These are phyloP conservation scores for Eurois occulta DNA, from an alignment of 2,888 invertebrate species.

Conservation along the genomic window DNA sequence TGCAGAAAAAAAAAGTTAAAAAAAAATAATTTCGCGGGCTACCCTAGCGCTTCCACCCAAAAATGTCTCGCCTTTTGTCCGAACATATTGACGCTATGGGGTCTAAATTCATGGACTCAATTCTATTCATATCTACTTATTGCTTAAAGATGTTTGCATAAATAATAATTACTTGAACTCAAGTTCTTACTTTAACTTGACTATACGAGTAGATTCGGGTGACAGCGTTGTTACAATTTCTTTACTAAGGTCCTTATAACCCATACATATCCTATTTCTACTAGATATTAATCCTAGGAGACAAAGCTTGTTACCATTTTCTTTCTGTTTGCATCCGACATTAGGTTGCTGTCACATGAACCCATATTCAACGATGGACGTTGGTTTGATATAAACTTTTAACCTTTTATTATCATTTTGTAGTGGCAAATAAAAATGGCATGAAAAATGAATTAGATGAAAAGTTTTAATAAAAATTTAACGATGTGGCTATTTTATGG, in stretches of 20 bases:
- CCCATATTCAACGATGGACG: background rate
- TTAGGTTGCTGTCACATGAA: background rate
- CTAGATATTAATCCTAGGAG: background rate
- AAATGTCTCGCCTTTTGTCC: background rate
- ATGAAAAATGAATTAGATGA: constrained; percentile 52
- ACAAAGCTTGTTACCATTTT: background rate
- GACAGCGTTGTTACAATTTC: background rate
- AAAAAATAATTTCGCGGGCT: no score
- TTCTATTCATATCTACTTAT: no score
- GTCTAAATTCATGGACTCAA: no score
- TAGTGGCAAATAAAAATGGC: background rate
- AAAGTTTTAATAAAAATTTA: constrained; percentile 61
- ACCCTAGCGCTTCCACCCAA: no score
- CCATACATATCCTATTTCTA: background rate
- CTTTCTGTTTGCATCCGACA: background rate
- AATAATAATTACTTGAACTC: no score
- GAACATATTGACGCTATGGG: no score
- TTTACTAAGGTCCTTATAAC: background rate
- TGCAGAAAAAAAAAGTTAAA: no score
- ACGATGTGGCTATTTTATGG: constrained; percentile 31
- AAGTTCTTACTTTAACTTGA: no score
- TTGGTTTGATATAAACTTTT: background rate
- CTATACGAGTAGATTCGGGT: no score
- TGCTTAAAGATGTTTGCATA: no score
- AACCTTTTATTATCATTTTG: background rate